Evolutionary conservation across 2,797 vertebrate genomes (phyloP), one percentile per base, ranked within the genome.

Genomic region (Macroramphosus scolopax): DNA sequence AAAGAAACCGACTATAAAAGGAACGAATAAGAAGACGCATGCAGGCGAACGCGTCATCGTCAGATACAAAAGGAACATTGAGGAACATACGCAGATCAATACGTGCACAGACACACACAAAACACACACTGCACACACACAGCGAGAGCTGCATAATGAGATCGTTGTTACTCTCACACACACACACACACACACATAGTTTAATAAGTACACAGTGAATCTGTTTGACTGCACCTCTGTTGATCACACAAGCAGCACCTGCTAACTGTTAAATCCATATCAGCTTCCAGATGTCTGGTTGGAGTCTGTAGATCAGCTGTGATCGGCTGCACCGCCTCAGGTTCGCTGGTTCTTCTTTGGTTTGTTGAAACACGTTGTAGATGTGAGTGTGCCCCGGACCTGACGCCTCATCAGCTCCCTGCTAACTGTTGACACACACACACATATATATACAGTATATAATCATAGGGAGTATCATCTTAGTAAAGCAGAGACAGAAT

Each of bases 161-260:
- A n/a, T n/a, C n/a, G n/a, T n/a, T n/a, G n/a, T n/a, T n/a, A n/a
- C n/a, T n/a, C n/a, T n/a, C n/a, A n/a, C n/a, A 11, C 28, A 29
- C 9, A 29, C 36, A 15, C 12, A 16, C 35, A 17, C 22, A 34
- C 47, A 41, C 52, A 62, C 1, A 13, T 51, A 45, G n/a, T n/a
- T n/a, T n/a, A n/a, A n/a, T n/a, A n/a, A n/a, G n/a, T n/a, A n/a
- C n/a, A 34, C 47, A 64, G 50, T 39, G 36, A 45, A 35, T 75
- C 57, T 73, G 62, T 30, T 73, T 72, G 53, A 59, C 57, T 62
- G 67, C 69, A 71, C 50, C 65, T 35, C 70, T 62, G 51, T 10
- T 52, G 45, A 64, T 77, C 67, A 73, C 70, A 78, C 63, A 72
- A 72, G 81, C 76, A 78, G 52, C 77, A 75, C 77, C 63, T 77